Base-by-base conservation (phyloP, 2,797 vertebrate species). In the Amblyraja radiata region DNA sequence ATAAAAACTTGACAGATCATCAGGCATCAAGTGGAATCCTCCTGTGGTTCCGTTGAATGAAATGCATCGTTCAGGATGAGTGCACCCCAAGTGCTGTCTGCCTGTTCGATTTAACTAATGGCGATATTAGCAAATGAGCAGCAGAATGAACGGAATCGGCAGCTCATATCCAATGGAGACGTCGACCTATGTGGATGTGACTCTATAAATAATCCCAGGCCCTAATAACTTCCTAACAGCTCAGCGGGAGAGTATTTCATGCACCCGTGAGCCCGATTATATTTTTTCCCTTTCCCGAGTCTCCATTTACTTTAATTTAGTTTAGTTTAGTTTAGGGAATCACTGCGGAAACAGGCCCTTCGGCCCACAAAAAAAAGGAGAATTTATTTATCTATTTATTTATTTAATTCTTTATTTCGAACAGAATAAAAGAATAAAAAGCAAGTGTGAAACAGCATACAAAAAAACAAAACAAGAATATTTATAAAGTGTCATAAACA, bases 71-170 rank as follows among this genome's bases (percentile, higher is more conserved):
- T 36, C 23, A 54, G 90, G 5, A 0, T 46, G 46, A 25, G 16
- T 1, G 0, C 6, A 74, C 23, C 71, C 71, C 23, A 54, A 54
- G 71, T 13, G 3, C 39, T 74, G 39, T 39, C 86, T 54, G 71
- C 54, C 90, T 92, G 68, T 74, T 91, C 74, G 36, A 92, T 92
- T 92, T 74, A 76, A 58, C 39, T 39, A 76, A 92, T 92, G 90
- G 90, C 10, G 7, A 11, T 46, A 92, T 16, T 74, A 92, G 13
- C 1, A n/a, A 92, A 92, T 28, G 21, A 54, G 39, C 13, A 14
- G 28, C 5, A 54, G 39, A 74, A 92, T 25, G 71, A 92, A 92
- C 13, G 9, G 76, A 73, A 36, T 54, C 23, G 1, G 28, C 68
- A 58, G 39, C 23, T 76, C 36, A 76, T 74, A 25, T 73, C 28